Conservation (phyloP, 2,113 vertebrate species). For the Pterophyllum scalare region DNA sequence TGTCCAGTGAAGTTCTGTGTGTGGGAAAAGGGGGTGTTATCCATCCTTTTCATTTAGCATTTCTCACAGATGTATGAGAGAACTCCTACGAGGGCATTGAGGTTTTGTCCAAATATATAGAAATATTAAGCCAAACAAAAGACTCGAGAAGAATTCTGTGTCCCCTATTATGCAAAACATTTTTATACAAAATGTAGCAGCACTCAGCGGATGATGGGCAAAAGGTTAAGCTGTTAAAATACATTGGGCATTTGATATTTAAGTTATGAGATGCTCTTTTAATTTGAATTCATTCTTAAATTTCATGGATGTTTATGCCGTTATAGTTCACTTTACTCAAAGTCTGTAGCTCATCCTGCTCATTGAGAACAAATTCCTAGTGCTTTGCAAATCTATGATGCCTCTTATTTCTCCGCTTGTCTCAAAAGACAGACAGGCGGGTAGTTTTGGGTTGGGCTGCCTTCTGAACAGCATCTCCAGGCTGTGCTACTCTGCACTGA, state of each 20-base stretch:
- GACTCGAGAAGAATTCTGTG: background rate
- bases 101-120: conserved; percentile 24
- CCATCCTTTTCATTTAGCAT: conserved; percentile 35
- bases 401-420: conserved; percentile 64
- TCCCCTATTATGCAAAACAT: conserved; percentile 6
- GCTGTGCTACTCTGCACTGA: conserved; percentile 63
- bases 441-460: conserved; percentile 65
- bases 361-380: conserved; percentile 30
- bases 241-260: background rate
- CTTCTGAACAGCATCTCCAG: conserved; percentile 69
- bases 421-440: conserved; percentile 73
- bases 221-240: background rate
- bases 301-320: background rate
- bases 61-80: conserved; percentile 37
- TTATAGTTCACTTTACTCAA: background rate
- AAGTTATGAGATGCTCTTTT: background rate
- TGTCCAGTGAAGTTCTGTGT: conserved; percentile 52
- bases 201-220: background rate
- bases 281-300: background rate
- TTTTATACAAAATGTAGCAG: background rate
- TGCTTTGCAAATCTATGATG: conserved; percentile 35
- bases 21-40: conserved; percentile 49
- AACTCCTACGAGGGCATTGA: conserved; percentile 1
- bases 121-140: conserved; percentile 2
- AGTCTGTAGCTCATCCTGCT: conserved; percentile 22